These are phyloP conservation scores for Balaenoptera acutorostrata DNA, from an alignment of 2,113 vertebrate genomes.

Conservation along the genomic window DNA sequence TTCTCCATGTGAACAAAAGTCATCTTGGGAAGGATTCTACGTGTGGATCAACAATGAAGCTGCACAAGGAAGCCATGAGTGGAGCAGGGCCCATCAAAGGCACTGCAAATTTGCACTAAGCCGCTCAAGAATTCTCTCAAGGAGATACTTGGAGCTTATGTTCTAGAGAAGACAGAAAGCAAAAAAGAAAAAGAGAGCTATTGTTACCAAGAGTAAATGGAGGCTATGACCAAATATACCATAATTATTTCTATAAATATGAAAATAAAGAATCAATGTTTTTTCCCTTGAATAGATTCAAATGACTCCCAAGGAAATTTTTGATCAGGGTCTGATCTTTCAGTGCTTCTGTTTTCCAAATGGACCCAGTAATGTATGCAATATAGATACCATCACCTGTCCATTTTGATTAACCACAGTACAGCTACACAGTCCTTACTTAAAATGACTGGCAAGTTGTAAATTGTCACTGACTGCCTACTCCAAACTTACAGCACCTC, in stretches of 20 bases:
- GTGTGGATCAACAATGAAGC: background rate
- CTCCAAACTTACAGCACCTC: background rate
- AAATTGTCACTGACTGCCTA: background rate
- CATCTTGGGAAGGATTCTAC: background rate
- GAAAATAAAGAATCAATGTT: background rate
- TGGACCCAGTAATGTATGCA: background rate
- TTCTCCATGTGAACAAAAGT: background rate
- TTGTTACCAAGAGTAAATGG: background rate
- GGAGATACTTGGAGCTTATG: background rate
- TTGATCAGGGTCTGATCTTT: background rate
- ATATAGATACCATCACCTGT: background rate
- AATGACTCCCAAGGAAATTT: background rate
- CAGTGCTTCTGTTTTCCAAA: background rate
- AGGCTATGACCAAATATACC: background rate
- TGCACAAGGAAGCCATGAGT: background rate
- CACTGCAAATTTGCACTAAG: background rate
- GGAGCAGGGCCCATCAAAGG: background rate
- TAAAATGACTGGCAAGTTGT: background rate
- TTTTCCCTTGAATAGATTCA: constrained; percentile 10
- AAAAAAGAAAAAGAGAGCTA: background rate
- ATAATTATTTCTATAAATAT: background rate
- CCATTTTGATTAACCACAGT: background rate
- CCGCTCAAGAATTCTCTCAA: background rate
- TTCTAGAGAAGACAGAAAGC: background rate
- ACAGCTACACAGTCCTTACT: background rate